Evolutionary conservation across 2,888 invertebrate genomes (phyloP), one percentile per base, ranked within the genome.

Genomic region (Lingula anatina): DNA sequence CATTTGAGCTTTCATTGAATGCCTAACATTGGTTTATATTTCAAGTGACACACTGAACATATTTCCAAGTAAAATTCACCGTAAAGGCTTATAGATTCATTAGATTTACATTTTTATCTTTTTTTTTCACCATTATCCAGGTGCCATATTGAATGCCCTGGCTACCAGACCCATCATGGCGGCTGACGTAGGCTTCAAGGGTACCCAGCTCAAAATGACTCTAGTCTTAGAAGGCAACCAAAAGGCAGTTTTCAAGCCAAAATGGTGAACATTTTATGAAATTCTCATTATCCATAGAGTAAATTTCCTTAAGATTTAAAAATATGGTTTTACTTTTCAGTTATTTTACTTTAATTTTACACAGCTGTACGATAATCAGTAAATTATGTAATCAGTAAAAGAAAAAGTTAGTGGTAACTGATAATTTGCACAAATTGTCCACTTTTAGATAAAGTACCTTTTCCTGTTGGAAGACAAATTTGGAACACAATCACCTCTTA

Each of bases 151-250:
- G 5, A 55, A 62, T 31, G 66, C 71, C 5, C 61, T 78, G 64
- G 58, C 66, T 7, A 68, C 61, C 15, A 57, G 62, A n/a, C 59
- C 60, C 36, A 75, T 79, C 41, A 56, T 66, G 5, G 46, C 60
- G 36, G 90, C 88, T 7, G 89, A 88, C 73, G 86, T 90, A 76
- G 87, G 89, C 55, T 82, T 83, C 24, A 83, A 86, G 70, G 95
- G 95, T 50, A 93, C 94, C 28, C 95, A 96, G 75, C 80, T 96
- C 44, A 96, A 96, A 78, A 78, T 94, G 46, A 79, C 89, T 61
- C 76, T 95, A 38, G 82, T 85, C 15, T 78, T 95, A 57, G 83
- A 87, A 75, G 87, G 86, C 67, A 80, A 85, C 43, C 87, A 91
- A 69, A 85, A 85, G 73, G 86, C 87, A 38, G 83, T 89, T 61